Base-by-base conservation (phyloP, 1,140 invertebrate genomes). In the Tetramorium alpestre region DNA sequence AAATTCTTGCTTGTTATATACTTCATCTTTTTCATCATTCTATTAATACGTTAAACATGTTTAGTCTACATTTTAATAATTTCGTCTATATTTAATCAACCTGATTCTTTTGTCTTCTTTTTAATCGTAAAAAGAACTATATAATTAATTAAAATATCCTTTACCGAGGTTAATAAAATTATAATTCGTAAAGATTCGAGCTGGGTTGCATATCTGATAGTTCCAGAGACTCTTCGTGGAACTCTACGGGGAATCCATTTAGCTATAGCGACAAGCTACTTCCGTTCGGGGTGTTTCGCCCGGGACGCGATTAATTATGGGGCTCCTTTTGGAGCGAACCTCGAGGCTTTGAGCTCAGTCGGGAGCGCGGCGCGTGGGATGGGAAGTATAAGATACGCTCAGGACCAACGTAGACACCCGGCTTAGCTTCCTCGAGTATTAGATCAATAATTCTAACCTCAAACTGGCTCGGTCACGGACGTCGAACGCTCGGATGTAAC, bases 381-480 rank as follows among this genome's bases (percentile, higher is more conserved):
- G 90, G 89, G 90, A 89, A 81, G 73, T 94, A 94, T 94, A 95
- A 95, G 94, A 94, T 94, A 94, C 93, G 92, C 91, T 91, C 91
- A 91, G 89, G 89, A 89, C 91, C 89, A 87, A 92, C 91, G 92
- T 93, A 93, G 93, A 94, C 92, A 94, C 93, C 92, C 89, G 86
- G 94, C 93, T 94, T 93, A 94, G 92, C 92, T 94, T 94, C 91
- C 93, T 92, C 92, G 93, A 94, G 94, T 95, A 95, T 95, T 95
- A 95, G 94, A 95, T 95, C 95, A 95, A 95, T 95, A 95, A 95
- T 94, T 95, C 93, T 94, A 94, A 94, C 93, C 93, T 94, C 91
- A 92, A 93, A 94, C 92, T 93, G 86, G 89, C 88, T 92, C 87
- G 77, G 87, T 78, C 76, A 84, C 73, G 73, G 89, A 89, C 89